A percentile compares a stretch with the other conserved stretches of the same genome.
These are phyloP conservation scores for Castor canadensis DNA, from an alignment of 2,113 vertebrate species.

Conservation along the genomic window DNA sequence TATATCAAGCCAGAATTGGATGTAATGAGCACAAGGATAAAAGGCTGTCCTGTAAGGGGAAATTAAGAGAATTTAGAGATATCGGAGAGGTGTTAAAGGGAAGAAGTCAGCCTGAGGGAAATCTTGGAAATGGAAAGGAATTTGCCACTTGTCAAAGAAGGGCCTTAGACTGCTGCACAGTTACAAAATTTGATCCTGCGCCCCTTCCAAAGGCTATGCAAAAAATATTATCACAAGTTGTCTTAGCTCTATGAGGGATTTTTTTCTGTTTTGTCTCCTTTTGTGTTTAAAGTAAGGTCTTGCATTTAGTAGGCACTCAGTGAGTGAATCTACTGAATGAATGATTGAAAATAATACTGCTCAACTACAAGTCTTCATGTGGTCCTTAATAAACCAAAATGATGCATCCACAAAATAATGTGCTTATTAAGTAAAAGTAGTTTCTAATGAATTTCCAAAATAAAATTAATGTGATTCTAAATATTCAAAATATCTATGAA, in stretches of 20 bases:
- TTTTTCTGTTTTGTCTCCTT: not conserved
- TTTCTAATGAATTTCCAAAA: not conserved
- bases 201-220: not conserved
- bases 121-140: not conserved
- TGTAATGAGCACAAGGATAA: not conserved
- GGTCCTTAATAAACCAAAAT: not conserved
- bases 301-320: not conserved
- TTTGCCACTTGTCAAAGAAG: not conserved
- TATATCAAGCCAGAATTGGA: not conserved
- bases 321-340: constrained; percentile 9
- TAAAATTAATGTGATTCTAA: not conserved
- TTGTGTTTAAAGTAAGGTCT: not conserved
- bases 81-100: not conserved
- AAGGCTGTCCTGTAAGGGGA: not conserved
- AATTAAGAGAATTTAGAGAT: not conserved
- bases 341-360: not conserved
- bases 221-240: not conserved
- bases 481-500: not conserved
- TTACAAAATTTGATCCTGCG: not conserved
- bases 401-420: not conserved
- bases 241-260: not conserved
- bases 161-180: too few species aligned
- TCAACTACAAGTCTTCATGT: not conserved
- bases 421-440: not conserved
- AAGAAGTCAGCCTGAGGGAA: not conserved